Conservation (phyloP, 2,888 invertebrate genomes). For the Lochmaea capreae region DNA sequence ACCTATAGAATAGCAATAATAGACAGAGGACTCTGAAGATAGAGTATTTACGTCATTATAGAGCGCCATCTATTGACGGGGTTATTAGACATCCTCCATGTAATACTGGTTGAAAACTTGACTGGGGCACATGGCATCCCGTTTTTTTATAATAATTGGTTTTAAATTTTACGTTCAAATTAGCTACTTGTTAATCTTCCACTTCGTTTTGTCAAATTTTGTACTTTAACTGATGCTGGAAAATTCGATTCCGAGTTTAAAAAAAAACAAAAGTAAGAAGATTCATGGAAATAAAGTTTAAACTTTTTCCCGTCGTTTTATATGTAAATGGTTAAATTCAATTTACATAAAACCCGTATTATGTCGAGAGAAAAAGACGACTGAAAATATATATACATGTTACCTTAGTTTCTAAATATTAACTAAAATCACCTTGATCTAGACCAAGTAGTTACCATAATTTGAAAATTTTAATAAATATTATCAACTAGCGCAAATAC, state of each 20-base stretch:
- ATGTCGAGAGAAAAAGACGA: neutral
- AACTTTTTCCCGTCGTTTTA: neutral
- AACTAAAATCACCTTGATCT: neutral
- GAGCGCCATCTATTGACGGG: no score
- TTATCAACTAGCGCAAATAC: neutral
- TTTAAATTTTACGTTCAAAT: no score
- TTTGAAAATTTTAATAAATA: neutral
- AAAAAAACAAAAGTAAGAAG: neutral
- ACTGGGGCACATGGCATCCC: no score
- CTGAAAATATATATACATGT: neutral
- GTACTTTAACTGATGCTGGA: neutral
- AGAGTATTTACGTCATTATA: no score
- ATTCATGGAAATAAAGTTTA: neutral
- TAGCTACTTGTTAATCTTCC: neutral
- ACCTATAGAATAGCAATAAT: no score
- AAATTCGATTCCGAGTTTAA: neutral
- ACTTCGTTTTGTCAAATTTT: neutral
- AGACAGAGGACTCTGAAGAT: no score
- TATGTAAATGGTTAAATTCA: neutral
- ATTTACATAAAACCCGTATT: neutral
- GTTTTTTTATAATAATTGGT: no score
- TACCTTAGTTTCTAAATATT: neutral
- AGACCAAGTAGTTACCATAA: neutral
- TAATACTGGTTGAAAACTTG: no score
- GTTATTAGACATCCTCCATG: no score